phyloP scores from a whole-genome alignment of 2,888 invertebrate species.

The Villa cingulata region DNA sequence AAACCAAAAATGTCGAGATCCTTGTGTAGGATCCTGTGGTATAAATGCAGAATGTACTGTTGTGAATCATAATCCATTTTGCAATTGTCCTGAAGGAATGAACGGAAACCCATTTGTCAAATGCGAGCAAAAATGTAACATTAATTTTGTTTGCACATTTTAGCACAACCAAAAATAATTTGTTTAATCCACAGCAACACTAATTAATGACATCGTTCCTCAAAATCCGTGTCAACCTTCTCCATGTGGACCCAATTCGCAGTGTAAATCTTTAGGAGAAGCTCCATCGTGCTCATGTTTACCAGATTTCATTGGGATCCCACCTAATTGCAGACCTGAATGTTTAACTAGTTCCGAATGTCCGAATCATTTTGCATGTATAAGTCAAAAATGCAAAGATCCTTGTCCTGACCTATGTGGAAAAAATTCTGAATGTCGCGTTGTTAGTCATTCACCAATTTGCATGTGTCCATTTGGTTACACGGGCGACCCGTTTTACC shows the following conservation, averaged over 20 bases:
- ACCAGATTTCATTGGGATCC: constrained; percentile 49
- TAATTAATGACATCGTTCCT: constrained; percentile 35
- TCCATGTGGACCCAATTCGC: constrained; percentile 67
- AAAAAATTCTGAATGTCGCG: constrained; percentile 56
- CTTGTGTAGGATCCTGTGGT: constrained; percentile 74
- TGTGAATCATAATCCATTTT: constrained; percentile 68
- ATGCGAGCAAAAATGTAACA: constrained; percentile 44
- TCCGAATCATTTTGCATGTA: constrained; percentile 51
- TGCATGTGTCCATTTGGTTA: constrained; percentile 54
- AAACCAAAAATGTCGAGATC: constrained; percentile 66
- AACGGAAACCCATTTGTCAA: constrained; percentile 65
- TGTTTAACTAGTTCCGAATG: constrained; percentile 69
- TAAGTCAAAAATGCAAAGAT: constrained; percentile 61
- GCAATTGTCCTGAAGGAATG: constrained; percentile 51
- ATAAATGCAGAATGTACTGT: constrained; percentile 60
- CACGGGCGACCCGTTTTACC: constrained; percentile 62
- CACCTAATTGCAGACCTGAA: constrained; percentile 67
- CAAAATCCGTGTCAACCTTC: constrained; percentile 61
- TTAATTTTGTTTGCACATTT: not conserved
- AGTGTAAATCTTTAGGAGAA: constrained; percentile 52
- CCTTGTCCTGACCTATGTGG: constrained; percentile 63
- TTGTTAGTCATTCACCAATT: constrained; percentile 59
- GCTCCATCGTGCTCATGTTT: constrained; percentile 63
- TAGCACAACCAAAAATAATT: not conserved
- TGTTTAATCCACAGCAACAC: constrained; percentile 37